phyloP scores from a whole-genome alignment of 2,113 vertebrate genomes.

The Stegostoma tigrinum region DNA sequence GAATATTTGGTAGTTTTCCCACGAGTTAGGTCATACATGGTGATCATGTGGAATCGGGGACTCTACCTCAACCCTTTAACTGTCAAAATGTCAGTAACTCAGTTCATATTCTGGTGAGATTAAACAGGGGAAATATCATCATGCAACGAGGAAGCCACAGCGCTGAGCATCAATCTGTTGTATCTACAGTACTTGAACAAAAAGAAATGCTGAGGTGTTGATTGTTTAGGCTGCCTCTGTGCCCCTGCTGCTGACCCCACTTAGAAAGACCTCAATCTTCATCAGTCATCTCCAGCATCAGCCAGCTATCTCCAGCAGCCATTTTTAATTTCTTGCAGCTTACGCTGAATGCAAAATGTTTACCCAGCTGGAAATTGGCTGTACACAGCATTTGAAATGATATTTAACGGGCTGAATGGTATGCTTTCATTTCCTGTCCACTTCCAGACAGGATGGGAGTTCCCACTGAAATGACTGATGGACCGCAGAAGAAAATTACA shows the following conservation, averaged over 20 bases:
- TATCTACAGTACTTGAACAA: background rate
- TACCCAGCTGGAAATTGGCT: background rate
- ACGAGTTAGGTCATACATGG: background rate
- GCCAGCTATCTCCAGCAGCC: background rate
- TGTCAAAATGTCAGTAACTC: background rate
- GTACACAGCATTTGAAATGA: background rate
- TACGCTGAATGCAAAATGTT: background rate
- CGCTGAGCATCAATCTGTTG: background rate
- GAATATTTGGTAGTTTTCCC: background rate
- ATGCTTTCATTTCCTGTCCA: no score
- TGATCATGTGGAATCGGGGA: background rate
- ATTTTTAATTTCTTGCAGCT: background rate
- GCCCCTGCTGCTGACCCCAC: background rate
- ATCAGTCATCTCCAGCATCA: background rate
- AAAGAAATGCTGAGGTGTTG: background rate
- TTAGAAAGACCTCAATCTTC: background rate
- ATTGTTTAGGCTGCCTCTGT: background rate
- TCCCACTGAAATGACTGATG: background rate
- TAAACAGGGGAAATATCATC: background rate
- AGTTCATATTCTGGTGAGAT: background rate
- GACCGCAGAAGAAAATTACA: background rate
- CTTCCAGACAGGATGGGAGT: background rate
- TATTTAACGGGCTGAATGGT: background rate
- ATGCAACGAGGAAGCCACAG: background rate
- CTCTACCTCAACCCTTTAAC: background rate